Evolutionary conservation across 2,113 vertebrate species (phyloP), one percentile per base, ranked within the genome.

Genomic region (Kryptolebias marmoratus): DNA sequence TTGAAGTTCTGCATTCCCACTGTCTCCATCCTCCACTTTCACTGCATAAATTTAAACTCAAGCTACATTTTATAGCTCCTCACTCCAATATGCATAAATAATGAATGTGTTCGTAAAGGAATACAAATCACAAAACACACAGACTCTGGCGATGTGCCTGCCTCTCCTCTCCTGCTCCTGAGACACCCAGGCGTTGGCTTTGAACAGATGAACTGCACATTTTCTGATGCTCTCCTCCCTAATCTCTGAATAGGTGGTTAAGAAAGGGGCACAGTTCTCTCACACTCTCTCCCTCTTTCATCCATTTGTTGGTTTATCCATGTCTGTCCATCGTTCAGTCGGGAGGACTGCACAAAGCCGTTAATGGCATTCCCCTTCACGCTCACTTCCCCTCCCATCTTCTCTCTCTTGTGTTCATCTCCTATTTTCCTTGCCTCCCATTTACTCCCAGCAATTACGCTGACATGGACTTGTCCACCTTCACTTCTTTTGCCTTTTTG

Each of bases 351-450:
- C 70, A 89, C 82, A 86, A 86, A 90, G 90, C 85, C 59, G 31
- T 83, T 90, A 89, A 90, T 90, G 75, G 71, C 89, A 89, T 91
- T 90, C 88, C 87, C 83, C 75, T 87, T 85, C 88, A 90, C 83
- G 85, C 82, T 83, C 75, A 81, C 75, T 66, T 84, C 84, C 85
- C 87, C 85, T 84, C 74, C 79, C 53, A 69, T 88, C 85, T 88
- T 64, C 82, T 81, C 83, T 87, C 79, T 74, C 80, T 66, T 57
- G 77, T 72, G 80, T 85, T 86, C 83, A 87, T 79, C 61, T 82
- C 72, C 84, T 87, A 71, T 88, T 86, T 85, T 86, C 71, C 63
- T 84, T 72, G 73, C 73, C 77, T 81, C 71, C 80, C 82, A 85
- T 89, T 89, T 89, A 84, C 59, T 77, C 66, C 52, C 69, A 50